Conservation (phyloP, 2,888 invertebrate species). For the Parnassius orleans region DNA sequence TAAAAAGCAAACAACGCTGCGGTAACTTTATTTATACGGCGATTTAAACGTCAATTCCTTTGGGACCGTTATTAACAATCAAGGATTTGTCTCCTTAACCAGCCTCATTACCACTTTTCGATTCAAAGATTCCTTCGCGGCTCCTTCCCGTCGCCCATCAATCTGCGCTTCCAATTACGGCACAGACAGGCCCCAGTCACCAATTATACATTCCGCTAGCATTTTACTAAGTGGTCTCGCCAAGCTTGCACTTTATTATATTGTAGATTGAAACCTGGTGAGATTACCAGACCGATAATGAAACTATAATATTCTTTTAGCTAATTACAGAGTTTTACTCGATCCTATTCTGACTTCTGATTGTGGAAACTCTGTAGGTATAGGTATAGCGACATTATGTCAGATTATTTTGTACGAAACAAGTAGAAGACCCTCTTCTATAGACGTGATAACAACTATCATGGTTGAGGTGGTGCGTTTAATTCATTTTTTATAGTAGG, state of each 20-base stretch:
- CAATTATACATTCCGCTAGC: conserved; percentile 23
- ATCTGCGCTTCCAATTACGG: conserved; percentile 36
- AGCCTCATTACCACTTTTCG: conserved; percentile 43
- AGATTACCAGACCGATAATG: conserved; percentile 10
- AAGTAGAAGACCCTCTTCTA: too few species aligned
- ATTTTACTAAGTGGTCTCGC: conserved; percentile 15
- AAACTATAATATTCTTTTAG: conserved; percentile 2
- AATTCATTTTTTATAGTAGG: too few species aligned
- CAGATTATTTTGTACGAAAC: too few species aligned
- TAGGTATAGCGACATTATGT: too few species aligned
- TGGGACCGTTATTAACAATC: conserved; percentile 10
- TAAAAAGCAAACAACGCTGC: neutral
- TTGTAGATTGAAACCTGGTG: conserved; percentile 16
- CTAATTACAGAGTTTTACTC: too few species aligned
- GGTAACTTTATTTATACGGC: conserved; percentile 8
- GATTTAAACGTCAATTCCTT: conserved; percentile 12
- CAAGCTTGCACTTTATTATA: conserved; percentile 11
- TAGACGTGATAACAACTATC: too few species aligned
- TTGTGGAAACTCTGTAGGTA: too few species aligned
- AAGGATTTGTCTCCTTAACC: conserved; percentile 33
- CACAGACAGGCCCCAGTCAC: conserved; percentile 2
- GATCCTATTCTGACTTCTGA: too few species aligned
- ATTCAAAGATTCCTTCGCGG: conserved; percentile 39
- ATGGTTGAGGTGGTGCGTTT: too few species aligned
- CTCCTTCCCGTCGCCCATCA: conserved; percentile 32